Percentiles rank a stretch among this genome's conserved stretches.
phyloP scores from a whole-genome alignment of 1,140 invertebrate genomes.

The Delia radicum region DNA sequence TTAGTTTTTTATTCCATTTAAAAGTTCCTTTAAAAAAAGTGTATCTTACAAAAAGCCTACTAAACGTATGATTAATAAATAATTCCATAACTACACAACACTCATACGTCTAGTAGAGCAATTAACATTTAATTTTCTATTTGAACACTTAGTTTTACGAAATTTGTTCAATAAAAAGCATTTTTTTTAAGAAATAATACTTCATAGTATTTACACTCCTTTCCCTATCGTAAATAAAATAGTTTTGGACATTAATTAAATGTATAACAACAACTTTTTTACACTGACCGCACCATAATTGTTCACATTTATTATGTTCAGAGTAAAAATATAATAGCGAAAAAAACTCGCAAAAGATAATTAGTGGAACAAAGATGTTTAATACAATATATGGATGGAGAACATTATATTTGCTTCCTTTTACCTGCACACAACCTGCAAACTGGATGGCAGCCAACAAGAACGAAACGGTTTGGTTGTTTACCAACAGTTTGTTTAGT shows the following conservation, averaged over 20 bases:
- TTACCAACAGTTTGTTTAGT: not conserved
- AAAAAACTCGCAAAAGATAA: not conserved
- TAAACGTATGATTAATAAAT: not conserved
- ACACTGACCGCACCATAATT: slow-evolving; percentile 14
- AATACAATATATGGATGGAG: not conserved
- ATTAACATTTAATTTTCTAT: not conserved
- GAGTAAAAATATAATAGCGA: not conserved
- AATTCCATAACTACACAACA: not conserved
- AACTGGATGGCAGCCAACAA: not conserved
- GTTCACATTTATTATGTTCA: slow-evolving; percentile 8
- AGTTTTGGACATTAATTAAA: slow-evolving; percentile 21
- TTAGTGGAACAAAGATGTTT: slow-evolving; percentile 10
- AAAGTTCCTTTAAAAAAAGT: too few relatives aligned
- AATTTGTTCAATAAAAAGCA: too few relatives aligned
- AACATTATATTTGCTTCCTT: not conserved
- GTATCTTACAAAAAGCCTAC: too few relatives aligned
- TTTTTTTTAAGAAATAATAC: too few relatives aligned
- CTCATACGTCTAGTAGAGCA: not conserved
- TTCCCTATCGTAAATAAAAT: not conserved
- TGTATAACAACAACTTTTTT: not conserved
- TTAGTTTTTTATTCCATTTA: too few relatives aligned
- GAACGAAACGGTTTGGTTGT: not conserved
- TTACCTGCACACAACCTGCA: not conserved
- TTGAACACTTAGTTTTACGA: not conserved
- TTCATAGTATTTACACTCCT: too few relatives aligned